Evolutionary conservation across 2,888 invertebrate genomes (phyloP).

Genomic region (Cinara cedri): DNA sequence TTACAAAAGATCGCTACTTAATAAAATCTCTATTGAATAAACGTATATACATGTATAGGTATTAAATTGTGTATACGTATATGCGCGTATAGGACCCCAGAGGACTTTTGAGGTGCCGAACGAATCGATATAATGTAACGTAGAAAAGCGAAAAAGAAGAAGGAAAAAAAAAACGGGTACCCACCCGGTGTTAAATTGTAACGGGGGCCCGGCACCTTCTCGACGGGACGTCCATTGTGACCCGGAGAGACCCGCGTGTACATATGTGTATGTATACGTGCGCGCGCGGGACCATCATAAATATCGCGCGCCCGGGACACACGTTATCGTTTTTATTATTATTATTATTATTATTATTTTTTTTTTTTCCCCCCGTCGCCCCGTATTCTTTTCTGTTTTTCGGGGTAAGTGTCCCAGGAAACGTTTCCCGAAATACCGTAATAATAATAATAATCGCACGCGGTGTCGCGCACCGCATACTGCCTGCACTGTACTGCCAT

Average conservation of each 20-base stretch:
- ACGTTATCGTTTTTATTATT: background rate
- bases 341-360: background rate
- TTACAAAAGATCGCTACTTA: slow-evolving; percentile 54
- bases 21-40: slow-evolving; percentile 54
- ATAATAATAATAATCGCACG: too few species aligned
- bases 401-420: slow-evolving; percentile 4
- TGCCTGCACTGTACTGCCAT: too few species aligned
- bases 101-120: slow-evolving; percentile 51
- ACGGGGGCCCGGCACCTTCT: slow-evolving; percentile 53
- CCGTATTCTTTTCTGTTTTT: slow-evolving; percentile 3
- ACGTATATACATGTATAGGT: background rate
- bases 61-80: too few species aligned
- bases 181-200: slow-evolving; percentile 57
- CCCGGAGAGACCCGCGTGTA: slow-evolving; percentile 22
- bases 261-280: too few species aligned
- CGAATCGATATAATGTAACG: slow-evolving; percentile 15
- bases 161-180: background rate
- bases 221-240: slow-evolving; percentile 55
- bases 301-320: slow-evolving; percentile 42
- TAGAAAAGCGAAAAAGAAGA: slow-evolving; percentile 8
- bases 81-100: background rate
- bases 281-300: slow-evolving; percentile 23
- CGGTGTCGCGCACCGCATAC: too few species aligned
- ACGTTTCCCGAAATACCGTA: slow-evolving; percentile 27
- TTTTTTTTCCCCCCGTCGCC: slow-evolving; percentile 15